Evolutionary conservation across 2,797 vertebrate genomes (phyloP).

Genomic region (Synanceia verrucosa): DNA sequence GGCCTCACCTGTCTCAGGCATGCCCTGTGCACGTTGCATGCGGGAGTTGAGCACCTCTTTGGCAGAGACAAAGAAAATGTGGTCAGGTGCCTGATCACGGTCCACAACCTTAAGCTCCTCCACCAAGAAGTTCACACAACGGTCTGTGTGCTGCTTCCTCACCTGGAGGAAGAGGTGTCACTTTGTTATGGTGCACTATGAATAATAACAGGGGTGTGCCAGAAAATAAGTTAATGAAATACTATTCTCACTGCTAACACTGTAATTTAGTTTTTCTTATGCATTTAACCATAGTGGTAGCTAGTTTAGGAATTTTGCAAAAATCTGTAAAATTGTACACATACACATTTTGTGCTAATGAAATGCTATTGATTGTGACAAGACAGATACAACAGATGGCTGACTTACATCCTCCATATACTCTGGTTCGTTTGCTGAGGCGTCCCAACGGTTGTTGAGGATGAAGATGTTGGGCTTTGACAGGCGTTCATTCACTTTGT

Average conservation of each 20-base stretch:
- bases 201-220: background rate
- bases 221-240: background rate
- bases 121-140: slow-evolving; percentile 94
- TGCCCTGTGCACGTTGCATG: slow-evolving; percentile 95
- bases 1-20: slow-evolving; percentile 93
- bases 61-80: slow-evolving; percentile 97
- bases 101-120: slow-evolving; percentile 96
- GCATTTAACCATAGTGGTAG: background rate
- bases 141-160: slow-evolving; percentile 95
- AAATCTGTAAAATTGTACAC: background rate
- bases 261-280: background rate
- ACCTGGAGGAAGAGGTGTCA: slow-evolving; percentile 77
- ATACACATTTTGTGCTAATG: background rate
- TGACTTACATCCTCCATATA: slow-evolving; percentile 98
- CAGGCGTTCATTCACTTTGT: slow-evolving; percentile 96
- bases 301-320: background rate
- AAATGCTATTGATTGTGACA: background rate
- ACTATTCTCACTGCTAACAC: background rate
- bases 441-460: slow-evolving; percentile 98
- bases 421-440: slow-evolving; percentile 96
- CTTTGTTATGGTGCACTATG: background rate
- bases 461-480: slow-evolving; percentile 99
- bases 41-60: slow-evolving; percentile 97
- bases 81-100: slow-evolving; percentile 88
- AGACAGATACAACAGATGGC: background rate